Base-by-base conservation (phyloP, 2,888 invertebrate genomes). In the Acrobasis suavella region DNA sequence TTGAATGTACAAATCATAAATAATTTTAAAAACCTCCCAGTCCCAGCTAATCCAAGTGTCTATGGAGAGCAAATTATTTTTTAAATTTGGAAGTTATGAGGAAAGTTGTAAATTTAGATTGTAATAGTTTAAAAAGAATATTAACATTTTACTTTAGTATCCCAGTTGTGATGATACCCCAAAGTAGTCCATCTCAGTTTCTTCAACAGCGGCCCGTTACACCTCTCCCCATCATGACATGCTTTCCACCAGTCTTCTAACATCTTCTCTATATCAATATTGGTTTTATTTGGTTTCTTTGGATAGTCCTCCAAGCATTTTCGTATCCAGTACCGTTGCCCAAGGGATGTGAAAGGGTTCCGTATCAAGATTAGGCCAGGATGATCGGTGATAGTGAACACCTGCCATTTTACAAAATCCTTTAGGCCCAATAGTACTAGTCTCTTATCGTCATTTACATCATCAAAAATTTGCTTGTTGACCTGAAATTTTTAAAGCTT, bases 101-200 rank as follows among this genome's bases (percentile, higher is more conserved):
- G 32, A 32, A 32, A 32, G 32, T 32, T 7, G 2, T 7, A 32
- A 32, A 32, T 32, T 32, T 5, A 32, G 2, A 32, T 32, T 32
- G 12, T 12, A 14, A 46, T 6, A 7, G 2, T 14, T 46, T 3
- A 50, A 69, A 70, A 72, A 63, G 51, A 71, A 73, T 74, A 81
- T 76, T 75, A 77, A 76, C 74, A 76, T 76, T 87, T 90, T 89
- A 96, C 95, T 94, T 99, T 99, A 62, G 97, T 96, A 76, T 98
- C 96, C 99, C 99, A 99, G 83, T 99, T 96, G 86, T 99, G 98
- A 87, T 99, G 99, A 82, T 98, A 99, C 14, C 99, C 99, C 46
- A 99, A 87, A 0, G 99, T 99, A 1, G 96, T 95, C 99, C 99
- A 99, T 73, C 99, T 92, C 72, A 99, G 85, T 65, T 92, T 91